Evolutionary conservation across 2,888 invertebrate genomes (phyloP).

Genomic region (Yponomeuta cagnagella): DNA sequence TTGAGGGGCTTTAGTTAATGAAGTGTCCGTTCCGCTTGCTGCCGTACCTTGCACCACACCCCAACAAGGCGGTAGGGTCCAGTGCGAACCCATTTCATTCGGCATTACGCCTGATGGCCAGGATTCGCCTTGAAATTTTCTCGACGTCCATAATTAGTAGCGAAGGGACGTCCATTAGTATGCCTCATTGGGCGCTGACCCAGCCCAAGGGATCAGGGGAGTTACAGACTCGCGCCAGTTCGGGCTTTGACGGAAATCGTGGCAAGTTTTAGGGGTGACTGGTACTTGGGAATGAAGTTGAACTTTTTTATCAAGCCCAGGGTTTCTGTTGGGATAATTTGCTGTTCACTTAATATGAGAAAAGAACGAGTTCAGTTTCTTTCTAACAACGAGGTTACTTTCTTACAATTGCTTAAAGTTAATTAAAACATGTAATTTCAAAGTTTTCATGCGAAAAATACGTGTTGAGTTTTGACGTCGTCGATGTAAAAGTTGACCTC

Average conservation of each 20-base stretch:
- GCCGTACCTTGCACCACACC: not conserved
- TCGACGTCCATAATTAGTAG: slow-evolving; percentile 67
- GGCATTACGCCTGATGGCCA: slow-evolving; percentile 64
- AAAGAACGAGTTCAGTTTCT: no score
- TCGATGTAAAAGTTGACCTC: no score
- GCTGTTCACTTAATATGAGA: no score
- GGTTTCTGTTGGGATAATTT: no score
- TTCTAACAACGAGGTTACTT: no score
- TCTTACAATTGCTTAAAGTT: no score
- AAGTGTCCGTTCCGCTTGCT: not conserved
- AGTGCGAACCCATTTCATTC: slow-evolving; percentile 68
- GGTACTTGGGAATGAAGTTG: not conserved
- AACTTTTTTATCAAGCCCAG: no score
- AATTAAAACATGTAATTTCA: no score
- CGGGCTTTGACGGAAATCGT: slow-evolving; percentile 11
- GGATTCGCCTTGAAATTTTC: slow-evolving; percentile 72
- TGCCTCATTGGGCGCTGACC: slow-evolving; percentile 50
- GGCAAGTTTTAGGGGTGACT: not conserved
- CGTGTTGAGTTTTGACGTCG: no score
- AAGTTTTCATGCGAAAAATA: no score
- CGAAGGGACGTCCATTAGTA: slow-evolving; percentile 55
- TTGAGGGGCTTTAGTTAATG: not conserved
- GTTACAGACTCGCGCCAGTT: slow-evolving; percentile 24
- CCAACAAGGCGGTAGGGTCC: slow-evolving; percentile 35
- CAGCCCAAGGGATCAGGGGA: slow-evolving; percentile 20